Conservation (phyloP, 2,888 invertebrate species). For the Blomia tropicalis region DNA sequence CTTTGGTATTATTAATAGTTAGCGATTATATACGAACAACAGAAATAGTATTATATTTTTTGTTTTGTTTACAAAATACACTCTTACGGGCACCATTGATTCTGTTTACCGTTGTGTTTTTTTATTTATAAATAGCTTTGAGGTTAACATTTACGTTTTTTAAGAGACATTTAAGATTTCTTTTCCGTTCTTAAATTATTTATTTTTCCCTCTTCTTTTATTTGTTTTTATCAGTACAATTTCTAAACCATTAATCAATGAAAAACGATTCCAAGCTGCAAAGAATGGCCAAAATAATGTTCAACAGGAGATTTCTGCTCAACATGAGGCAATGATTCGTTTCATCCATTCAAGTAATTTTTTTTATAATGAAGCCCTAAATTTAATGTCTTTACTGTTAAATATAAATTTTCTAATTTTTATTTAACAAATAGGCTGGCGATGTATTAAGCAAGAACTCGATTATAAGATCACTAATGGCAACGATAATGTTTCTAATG, state of each 20-base stretch:
- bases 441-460: constrained; percentile 20
- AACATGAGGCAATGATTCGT: constrained; percentile 70
- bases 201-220: too few relatives aligned
- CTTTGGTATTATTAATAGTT: too few relatives aligned
- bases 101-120: too few relatives aligned
- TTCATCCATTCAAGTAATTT: constrained; percentile 69
- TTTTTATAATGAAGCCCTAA: neutral
- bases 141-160: too few relatives aligned
- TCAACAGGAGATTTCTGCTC: constrained; percentile 51
- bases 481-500: neutral
- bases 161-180: neutral
- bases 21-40: too few relatives aligned
- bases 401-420: neutral
- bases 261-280: constrained; percentile 30
- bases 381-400: neutral
- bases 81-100: too few relatives aligned
- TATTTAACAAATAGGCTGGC: constrained; percentile 19
- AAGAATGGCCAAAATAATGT: constrained; percentile 45
- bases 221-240: constrained; percentile 45
- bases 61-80: too few relatives aligned
- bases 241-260: constrained; percentile 19
- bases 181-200: neutral
- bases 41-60: neutral
- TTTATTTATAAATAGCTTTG: neutral
- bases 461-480: constrained; percentile 4